Base-by-base conservation (phyloP, 2,888 invertebrate genomes). In the Sphinx pinastri region DNA sequence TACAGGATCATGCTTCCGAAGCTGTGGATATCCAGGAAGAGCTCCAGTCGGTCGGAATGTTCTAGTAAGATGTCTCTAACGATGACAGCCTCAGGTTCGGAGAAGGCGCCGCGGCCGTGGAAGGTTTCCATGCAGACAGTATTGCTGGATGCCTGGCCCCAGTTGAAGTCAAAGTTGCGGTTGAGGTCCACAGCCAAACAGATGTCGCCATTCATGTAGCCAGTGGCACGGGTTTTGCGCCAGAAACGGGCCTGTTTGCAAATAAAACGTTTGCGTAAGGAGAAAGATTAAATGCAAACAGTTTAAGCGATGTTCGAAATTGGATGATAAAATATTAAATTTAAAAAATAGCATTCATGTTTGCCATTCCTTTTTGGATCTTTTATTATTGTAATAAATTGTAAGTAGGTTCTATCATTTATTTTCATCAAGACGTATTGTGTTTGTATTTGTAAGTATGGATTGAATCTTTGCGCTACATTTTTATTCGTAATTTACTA, bases 181-280 rank as follows among this genome's bases (percentile, higher is more conserved):
- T 97, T 97, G 0, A 95, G 95, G 81, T 97, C 97, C 0, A 95
- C 95, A 1, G 97, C 97, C 2, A 80, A 73, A 79, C 97, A 97
- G 13, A 82, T 0, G 59, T 78, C 71, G 0, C 81, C 77, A 16
- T 75, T 19, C 75, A 79, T 78, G 70, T 80, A 77, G 55, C 84
- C 83, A 7, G 83, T 83, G 0, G 84, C 75, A 0, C 96, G 94
- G 38, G 96, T 96, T 79, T 96, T 96, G 49, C 96, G 94, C 96
- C 96, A 96, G 73, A 96, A 86, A 45, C 95, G 92, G 71, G 90
- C 83, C 95, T 96, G 79, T 0, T 5, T 38, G 38, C 38, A 38
- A 4, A 38, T 38, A 38, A 38, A 38, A 38, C 5, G 8, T 7
- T 7, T 38, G 5, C 7, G 5, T 7, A 38, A 38, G 38, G 3